Evolutionary conservation across 2,113 vertebrate genomes (phyloP).

Genomic region (Pygoscelis adeliae): DNA sequence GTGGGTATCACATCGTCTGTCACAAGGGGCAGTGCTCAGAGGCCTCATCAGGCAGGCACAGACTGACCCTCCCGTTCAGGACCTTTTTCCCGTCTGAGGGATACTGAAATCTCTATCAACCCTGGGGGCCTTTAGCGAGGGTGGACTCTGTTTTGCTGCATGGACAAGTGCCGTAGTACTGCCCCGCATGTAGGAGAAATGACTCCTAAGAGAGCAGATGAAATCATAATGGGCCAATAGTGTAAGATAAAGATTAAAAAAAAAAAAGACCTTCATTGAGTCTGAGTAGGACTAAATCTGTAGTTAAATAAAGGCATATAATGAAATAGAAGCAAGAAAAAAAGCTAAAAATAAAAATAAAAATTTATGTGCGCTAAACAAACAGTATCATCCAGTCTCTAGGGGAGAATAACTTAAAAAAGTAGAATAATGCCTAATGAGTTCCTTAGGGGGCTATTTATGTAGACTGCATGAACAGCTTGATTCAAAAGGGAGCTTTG

Average conservation of each 20-base stretch:
- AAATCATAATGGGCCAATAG: neutral
- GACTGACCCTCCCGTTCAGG: neutral
- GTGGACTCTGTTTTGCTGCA: neutral
- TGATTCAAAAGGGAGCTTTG: neutral
- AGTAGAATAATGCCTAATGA: neutral
- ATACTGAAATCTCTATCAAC: neutral
- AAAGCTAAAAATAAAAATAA: neutral
- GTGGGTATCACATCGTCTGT: accelerated
- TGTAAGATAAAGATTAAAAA: neutral
- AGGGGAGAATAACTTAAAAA: neutral
- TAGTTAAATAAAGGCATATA: neutral
- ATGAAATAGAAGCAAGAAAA: neutral
- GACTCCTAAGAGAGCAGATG: neutral
- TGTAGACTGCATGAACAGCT: neutral
- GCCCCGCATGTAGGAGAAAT: neutral
- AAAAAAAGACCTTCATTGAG: neutral
- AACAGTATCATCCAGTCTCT: neutral
- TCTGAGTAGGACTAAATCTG: neutral
- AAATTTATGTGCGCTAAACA: neutral
- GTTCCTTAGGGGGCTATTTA: neutral
- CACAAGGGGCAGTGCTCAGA: neutral
- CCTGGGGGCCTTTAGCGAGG: accelerated
- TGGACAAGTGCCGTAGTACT: neutral
- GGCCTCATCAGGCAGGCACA: neutral
- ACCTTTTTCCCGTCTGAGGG: neutral